Percentiles rank a stretch among this genome's conserved stretches.
Conservation (phyloP, 2,888 invertebrate species). For the Seira musarum region DNA sequence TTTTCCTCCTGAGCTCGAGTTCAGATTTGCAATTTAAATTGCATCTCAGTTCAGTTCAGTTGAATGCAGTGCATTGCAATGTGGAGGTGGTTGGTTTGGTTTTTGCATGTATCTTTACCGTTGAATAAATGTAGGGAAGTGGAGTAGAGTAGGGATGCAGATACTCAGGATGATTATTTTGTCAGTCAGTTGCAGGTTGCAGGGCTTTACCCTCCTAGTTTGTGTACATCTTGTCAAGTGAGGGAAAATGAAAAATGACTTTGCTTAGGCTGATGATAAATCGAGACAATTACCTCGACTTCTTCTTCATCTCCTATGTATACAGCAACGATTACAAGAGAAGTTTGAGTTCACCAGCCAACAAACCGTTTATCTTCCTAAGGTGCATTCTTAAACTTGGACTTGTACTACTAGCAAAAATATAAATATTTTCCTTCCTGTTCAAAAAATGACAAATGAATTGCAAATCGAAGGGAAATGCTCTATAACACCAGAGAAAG, state of each 20-base stretch:
- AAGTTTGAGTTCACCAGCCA: not conserved
- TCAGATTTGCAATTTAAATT: slow-evolving; percentile 1
- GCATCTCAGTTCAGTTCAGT: not conserved
- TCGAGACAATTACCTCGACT: slow-evolving; percentile 34
- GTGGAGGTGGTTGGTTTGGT: too few relatives aligned
- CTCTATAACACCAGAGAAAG: too few relatives aligned
- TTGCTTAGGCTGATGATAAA: slow-evolving; percentile 43
- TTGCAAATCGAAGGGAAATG: too few relatives aligned
- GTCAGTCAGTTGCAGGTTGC: not conserved
- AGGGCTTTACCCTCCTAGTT: not conserved
- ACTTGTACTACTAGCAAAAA: too few relatives aligned
- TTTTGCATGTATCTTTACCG: too few relatives aligned
- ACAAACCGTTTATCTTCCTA: too few relatives aligned
- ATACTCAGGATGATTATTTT: not conserved
- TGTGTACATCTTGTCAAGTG: slow-evolving; percentile 15
- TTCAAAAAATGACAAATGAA: too few relatives aligned
- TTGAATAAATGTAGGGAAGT: not conserved
- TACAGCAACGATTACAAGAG: too few relatives aligned
- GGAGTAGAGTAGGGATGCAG: slow-evolving; percentile 8
- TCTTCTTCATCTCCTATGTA: slow-evolving; percentile 2
- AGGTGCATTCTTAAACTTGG: too few relatives aligned
- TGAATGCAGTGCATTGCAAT: not conserved
- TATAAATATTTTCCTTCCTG: too few relatives aligned
- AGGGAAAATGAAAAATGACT: slow-evolving; percentile 40
- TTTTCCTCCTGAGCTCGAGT: not conserved